Evolutionary conservation across 2,888 invertebrate species (phyloP), one percentile per base, ranked within the genome.

Genomic region (Abrostola tripartita): DNA sequence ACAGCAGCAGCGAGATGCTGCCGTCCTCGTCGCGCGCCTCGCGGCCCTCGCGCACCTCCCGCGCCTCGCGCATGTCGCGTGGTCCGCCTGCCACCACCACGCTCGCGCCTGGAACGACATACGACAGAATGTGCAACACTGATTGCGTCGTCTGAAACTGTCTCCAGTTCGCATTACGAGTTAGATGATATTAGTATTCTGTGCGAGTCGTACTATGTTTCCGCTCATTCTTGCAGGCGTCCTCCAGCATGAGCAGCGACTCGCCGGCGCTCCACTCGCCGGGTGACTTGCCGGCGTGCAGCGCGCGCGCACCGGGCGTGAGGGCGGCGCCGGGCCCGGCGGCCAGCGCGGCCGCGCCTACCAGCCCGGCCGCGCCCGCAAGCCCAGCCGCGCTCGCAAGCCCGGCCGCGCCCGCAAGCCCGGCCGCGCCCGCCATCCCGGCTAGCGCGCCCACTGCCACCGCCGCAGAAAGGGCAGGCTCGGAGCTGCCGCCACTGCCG

Each of bases 1-100:
- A 98, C 10, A 98, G 91, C 75, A 98, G 88, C 68, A 98, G 92
- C 60, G 97, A 97, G 75, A 96, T 96, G 76, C 96, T 95, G 74
- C 96, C 96, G 88, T 97, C 97, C 44, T 95, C 92, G 75, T 94
- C 90, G 11, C 82, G 84, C 7, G 76, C 83, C 6, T 74, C 82
- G 51, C 74, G 70, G 54, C 66, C 61, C 60, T 59, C 61, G 37
- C 35, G 61, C 66, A 42, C 61, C 72, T 50, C 68, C 14, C 68
- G 72, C 50, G 59, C 74, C n/a, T 61, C 71, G 37, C 65, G 62
- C 6, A 55, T 61, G 37, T 74, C 80, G 50, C 88, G 82, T 8
- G 85, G 85, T 71, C 85, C 85, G 52, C 89, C 88, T 14, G 90
- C 90, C 8, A 90, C 90, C 11, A 90, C 91, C 37, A 90, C 92